Conservation (phyloP, 2,888 invertebrate genomes). For the Tyria jacobaeae region DNA sequence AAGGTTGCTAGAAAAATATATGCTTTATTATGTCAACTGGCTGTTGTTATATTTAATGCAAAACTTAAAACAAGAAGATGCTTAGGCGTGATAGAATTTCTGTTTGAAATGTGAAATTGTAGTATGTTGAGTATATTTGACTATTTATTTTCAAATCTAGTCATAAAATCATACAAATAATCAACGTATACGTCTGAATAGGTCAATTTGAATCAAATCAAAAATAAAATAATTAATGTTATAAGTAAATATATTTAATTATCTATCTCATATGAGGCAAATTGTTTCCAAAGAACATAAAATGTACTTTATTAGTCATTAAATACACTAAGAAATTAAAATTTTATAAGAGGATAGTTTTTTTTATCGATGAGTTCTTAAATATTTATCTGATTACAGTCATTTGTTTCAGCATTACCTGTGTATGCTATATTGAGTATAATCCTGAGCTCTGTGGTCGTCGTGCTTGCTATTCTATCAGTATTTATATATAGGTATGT, state of each 20-base stretch:
- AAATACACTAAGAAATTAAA: not conserved
- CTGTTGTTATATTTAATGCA: not conserved
- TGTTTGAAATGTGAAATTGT: not conserved
- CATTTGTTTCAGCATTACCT: conserved; percentile 89
- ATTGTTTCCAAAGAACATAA: not conserved
- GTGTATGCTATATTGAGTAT: conserved; percentile 95
- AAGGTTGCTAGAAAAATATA: not conserved
- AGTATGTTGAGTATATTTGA: too few relatives aligned
- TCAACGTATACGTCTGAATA: too few relatives aligned
- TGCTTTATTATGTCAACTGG: not conserved
- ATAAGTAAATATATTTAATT: too few relatives aligned
- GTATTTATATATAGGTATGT: conserved; percentile 93
- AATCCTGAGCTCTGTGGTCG: conserved; percentile 92
- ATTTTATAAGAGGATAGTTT: not conserved
- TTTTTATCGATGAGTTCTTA: not conserved
- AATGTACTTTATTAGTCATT: not conserved
- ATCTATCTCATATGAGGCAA: not conserved
- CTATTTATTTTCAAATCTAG: too few relatives aligned
- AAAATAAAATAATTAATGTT: too few relatives aligned
- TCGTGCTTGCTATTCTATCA: conserved; percentile 87
- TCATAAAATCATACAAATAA: too few relatives aligned
- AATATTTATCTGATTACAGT: conserved; percentile 5
- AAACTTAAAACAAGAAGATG: not conserved
- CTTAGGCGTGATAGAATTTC: not conserved
- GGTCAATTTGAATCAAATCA: too few relatives aligned